Base-by-base conservation (phyloP, 2,113 vertebrate genomes). In the Physeter macrocephalus region DNA sequence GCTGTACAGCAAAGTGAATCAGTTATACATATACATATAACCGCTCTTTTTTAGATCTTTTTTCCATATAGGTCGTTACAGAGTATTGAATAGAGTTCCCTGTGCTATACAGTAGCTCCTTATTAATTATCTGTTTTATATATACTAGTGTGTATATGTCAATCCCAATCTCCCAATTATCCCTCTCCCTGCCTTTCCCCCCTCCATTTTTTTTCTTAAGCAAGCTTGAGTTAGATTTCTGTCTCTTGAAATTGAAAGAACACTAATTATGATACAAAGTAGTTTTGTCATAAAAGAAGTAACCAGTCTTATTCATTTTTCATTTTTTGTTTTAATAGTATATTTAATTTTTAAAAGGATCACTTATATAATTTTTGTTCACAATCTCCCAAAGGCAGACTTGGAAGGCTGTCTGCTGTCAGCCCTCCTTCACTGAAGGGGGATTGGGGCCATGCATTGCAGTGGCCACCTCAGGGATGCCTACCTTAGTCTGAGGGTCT, bases 291-390 rank as follows among this genome's bases (percentile, higher is more conserved):
- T 67, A 64, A 62, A 86, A 61, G 49, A 64, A 93, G 49, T 66
- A 54, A 61, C 11, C 21, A 83, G 36, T 88, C 67, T 59, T 54
- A 36, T 46, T 78, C 43, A 86, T 67, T 77, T 92, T 96, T 89
- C 41, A 81, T 29, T 93, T 96, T 88, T 80, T 49, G 29, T 88
- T 95, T 88, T 84, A 31, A 39, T 29, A 20, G 21, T 72, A 66
- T 52, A 11, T 97, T 94, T 83, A 61, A 52, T 78, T 87, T 95
- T 92, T 78, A 34, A 88, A 77, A 92, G 36, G 34, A 75, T 89
- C 27, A 61, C n/a, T 83, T 72, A n/a, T 78, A 85, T 27, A 49
- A 46, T 52, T 75, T 86, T 87, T 75, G 29, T 71, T 86, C 27
- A 59, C 10, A 36, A 1, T 57, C 67, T 89, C 66, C 34, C 11